Percentiles rank a stretch among this genome's conserved stretches.
Evolutionary conservation across 2,888 invertebrate species (phyloP).

Genomic region (Tiphia femorata): DNA sequence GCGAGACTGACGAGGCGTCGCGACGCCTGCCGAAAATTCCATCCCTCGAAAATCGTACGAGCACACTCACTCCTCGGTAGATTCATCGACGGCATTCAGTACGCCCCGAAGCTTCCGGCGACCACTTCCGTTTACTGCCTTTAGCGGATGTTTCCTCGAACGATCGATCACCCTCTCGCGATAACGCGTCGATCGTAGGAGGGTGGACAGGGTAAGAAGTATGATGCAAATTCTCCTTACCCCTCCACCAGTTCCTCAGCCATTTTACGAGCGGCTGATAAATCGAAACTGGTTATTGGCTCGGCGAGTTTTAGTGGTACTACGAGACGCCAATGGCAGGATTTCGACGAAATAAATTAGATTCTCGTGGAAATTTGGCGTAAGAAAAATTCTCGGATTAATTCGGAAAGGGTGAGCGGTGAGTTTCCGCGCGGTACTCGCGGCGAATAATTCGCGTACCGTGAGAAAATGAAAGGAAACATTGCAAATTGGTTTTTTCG

Average conservation of each 20-base stretch:
- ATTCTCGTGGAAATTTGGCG: neutral
- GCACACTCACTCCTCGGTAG: neutral
- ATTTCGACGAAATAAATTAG: neutral
- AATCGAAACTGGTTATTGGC: too few species aligned
- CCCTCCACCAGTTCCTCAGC: too few species aligned
- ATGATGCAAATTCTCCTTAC: too few species aligned
- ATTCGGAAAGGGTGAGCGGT: neutral
- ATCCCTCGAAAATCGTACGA: neutral
- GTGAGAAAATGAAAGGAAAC: too few species aligned
- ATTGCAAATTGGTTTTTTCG: neutral
- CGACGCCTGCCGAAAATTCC: conserved; percentile 5
- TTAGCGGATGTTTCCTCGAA: conserved; percentile 44
- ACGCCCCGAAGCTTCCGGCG: conserved; percentile 28
- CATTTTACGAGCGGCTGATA: too few species aligned
- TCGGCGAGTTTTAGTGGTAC: too few species aligned
- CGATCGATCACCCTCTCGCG: conserved; percentile 31
- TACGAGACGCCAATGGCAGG: too few species aligned
- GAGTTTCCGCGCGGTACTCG: neutral
- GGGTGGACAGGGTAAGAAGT: too few species aligned
- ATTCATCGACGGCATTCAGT: conserved; percentile 35
- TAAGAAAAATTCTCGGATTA: neutral
- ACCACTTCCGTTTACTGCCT: conserved; percentile 27
- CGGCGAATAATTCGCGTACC: too few species aligned
- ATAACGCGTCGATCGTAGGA: too few species aligned
- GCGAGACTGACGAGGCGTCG: neutral